A percentile compares a stretch with the other conserved stretches of the same genome.
Conservation (phyloP, 2,888 invertebrate genomes). For the Idaea straminata region DNA sequence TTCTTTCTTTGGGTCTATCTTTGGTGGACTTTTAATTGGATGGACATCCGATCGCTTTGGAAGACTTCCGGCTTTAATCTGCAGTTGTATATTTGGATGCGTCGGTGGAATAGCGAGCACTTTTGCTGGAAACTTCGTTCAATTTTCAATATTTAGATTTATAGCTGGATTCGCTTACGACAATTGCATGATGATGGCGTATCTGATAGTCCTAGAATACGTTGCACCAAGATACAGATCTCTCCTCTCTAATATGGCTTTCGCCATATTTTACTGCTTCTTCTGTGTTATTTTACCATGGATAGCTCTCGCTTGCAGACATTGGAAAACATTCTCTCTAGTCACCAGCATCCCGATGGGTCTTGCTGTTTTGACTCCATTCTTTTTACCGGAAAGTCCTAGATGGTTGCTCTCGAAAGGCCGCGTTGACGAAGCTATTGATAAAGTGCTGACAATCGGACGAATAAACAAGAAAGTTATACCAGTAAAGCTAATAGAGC, state of each 20-base stretch:
- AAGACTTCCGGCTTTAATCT: slow-evolving; percentile 48
- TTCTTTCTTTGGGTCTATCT: slow-evolving; percentile 53
- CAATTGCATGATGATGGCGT: slow-evolving; percentile 56
- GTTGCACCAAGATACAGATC: slow-evolving; percentile 57
- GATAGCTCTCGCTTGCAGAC: slow-evolving; percentile 48
- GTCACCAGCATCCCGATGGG: slow-evolving; percentile 53
- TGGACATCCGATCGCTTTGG: slow-evolving; percentile 57
- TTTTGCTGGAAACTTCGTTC: slow-evolving; percentile 43
- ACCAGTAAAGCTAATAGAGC: slow-evolving; percentile 45
- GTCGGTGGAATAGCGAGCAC: slow-evolving; percentile 47
- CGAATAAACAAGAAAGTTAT: slow-evolving; percentile 51
- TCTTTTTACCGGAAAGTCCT: slow-evolving; percentile 55
- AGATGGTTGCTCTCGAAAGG: slow-evolving; percentile 57
- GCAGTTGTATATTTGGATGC: slow-evolving; percentile 47
- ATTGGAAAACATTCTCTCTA: slow-evolving; percentile 55
- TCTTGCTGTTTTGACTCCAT: slow-evolving; percentile 44
- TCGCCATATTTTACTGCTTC: slow-evolving; percentile 50
- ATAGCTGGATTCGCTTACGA: slow-evolving; percentile 58
- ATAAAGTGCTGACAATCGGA: slow-evolving; percentile 47
- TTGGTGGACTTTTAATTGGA: slow-evolving; percentile 53
- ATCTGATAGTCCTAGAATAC: slow-evolving; percentile 55
- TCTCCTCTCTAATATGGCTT: slow-evolving; percentile 48
- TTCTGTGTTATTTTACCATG: slow-evolving; percentile 48
- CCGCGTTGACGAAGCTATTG: slow-evolving; percentile 49
- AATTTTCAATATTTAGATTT: slow-evolving; percentile 50